Base-by-base conservation (phyloP, 2,888 invertebrate species). In the Drosophila nr. medialis region DNA sequence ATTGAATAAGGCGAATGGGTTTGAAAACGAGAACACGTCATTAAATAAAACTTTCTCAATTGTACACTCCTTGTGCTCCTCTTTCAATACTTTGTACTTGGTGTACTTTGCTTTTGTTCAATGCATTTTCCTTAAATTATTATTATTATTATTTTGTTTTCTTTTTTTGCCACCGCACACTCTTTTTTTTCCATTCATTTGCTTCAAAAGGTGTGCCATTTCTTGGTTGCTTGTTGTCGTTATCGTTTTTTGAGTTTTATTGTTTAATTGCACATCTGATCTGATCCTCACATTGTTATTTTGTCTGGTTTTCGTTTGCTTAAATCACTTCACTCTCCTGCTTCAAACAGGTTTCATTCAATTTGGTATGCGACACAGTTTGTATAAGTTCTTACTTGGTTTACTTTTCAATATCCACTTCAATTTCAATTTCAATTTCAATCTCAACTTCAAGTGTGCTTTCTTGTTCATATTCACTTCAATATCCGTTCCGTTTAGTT, bases 51-150 rank as follows among this genome's bases (percentile, higher is more conserved):
- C 61, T 45, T 72, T 61, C 45, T 64, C 64, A 54, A 63, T 77
- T 74, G 67, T 72, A 72, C 65, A 64, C 68, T 59, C 40, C 56
- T 72, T 69, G 62, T 78, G 80, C 67, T 77, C 66, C 58, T 8
- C 58, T 51, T 64, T 70, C 32, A 55, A 56, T 63, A n/a, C n/a
- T n/a, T n/a, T n/a, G n/a, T n/a, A 30, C 10, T 30, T 30, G 10
- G 30, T 42, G 32, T 55, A 42, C 34, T 55, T 60, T 32, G 5
- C 29, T 45, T 40, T 32, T 67, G 18, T 21, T 24, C 34, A 10
- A 30, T 32, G 18, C 48, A 38, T 58, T 65, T 38, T 30, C 42
- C 8, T 55, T 38, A 4, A n/a, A 36, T 42, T 59, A n/a, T 29
- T 24, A 2, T 36, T 50, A 27, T 27, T 4, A 21, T 36, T 50